Conservation (phyloP, 2,888 invertebrate species). For the Pandemis cinnamomeana region DNA sequence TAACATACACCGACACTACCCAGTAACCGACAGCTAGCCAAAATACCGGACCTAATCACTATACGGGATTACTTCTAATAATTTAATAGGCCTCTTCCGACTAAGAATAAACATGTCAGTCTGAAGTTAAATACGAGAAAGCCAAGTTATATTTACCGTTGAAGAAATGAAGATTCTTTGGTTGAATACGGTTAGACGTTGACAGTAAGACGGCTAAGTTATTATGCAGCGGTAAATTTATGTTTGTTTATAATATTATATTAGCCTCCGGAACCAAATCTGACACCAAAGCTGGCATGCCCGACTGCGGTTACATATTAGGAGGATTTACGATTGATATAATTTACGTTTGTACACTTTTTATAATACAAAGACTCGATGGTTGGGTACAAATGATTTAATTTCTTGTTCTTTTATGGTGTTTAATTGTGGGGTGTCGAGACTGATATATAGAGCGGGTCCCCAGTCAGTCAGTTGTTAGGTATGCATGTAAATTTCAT, state of each 20-base stretch:
- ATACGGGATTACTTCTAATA: slow-evolving; percentile 77
- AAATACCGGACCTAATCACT: slow-evolving; percentile 70
- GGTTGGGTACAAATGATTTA: slow-evolving; percentile 75
- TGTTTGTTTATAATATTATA: slow-evolving; percentile 65
- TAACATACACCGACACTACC: slow-evolving; percentile 60
- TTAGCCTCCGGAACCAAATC: slow-evolving; percentile 75
- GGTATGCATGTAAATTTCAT: neutral
- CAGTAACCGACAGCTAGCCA: slow-evolving; percentile 66
- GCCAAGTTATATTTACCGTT: slow-evolving; percentile 54
- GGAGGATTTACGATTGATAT: slow-evolving; percentile 76
- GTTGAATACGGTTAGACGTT: slow-evolving; percentile 50
- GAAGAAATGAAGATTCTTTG: slow-evolving; percentile 31
- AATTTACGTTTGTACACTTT: slow-evolving; percentile 71
- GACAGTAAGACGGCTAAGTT: slow-evolving; percentile 40
- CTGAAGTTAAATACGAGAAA: slow-evolving; percentile 72
- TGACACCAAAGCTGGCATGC: slow-evolving; percentile 75
- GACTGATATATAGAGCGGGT: slow-evolving; percentile 63
- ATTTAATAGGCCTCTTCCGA: slow-evolving; percentile 80
- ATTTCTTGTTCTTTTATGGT: slow-evolving; percentile 77
- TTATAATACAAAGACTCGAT: slow-evolving; percentile 76
- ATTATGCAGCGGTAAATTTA: slow-evolving; percentile 39
- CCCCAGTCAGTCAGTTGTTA: slow-evolving; percentile 61
- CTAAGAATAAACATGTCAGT: slow-evolving; percentile 82
- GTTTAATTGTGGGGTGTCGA: slow-evolving; percentile 69
- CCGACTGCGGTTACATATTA: slow-evolving; percentile 73